Base-by-base conservation (phyloP, 1,140 invertebrate species). In the Mamestra configurata region DNA sequence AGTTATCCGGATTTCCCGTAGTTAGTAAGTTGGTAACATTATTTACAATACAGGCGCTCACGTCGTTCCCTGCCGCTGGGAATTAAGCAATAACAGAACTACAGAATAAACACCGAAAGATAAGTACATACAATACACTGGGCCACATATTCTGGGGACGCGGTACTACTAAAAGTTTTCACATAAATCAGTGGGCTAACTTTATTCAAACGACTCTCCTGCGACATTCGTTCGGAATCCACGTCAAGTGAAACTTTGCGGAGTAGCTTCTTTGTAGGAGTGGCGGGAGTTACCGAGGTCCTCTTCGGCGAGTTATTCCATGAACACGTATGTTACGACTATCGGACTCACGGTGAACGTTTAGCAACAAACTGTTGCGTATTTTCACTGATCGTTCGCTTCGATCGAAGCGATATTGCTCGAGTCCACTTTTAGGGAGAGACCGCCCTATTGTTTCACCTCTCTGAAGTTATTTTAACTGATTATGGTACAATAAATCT, bases 151-250 rank as follows among this genome's bases (percentile, higher is more conserved):
- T 85, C 84, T 68, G 79, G 71, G 80, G 83, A 86, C 82, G 71
- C 79, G 79, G 83, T 86, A 84, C 83, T 77, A 71, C 82, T 79
- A 66, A 79, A 93, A 93, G 88, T 93, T 93, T 92, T 77, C 87
- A 90, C 91, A 93, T 93, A 92, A 92, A 93, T 92, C 92, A 93
- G 90, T 89, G 80, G 79, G 77, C 85, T 91, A 93, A 93, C 91
- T 93, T 92, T 92, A 92, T 93, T 92, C 92, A 92, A 93, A 93
- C 90, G 92, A 92, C 92, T 92, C 91, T 92, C 91, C 86, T 85
- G 90, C 89, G 91, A 93, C 91, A 92, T 85, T 90, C 88, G 91
- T 93, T 92, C 86, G 86, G 86, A 89, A 84, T 89, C 87, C 84
- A 82, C 89, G 85, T 92, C 89, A 92, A 89, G 86, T 85, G 79